Evolutionary conservation across 2,113 vertebrate genomes (phyloP).

Genomic region (Crotalus viridis): DNA sequence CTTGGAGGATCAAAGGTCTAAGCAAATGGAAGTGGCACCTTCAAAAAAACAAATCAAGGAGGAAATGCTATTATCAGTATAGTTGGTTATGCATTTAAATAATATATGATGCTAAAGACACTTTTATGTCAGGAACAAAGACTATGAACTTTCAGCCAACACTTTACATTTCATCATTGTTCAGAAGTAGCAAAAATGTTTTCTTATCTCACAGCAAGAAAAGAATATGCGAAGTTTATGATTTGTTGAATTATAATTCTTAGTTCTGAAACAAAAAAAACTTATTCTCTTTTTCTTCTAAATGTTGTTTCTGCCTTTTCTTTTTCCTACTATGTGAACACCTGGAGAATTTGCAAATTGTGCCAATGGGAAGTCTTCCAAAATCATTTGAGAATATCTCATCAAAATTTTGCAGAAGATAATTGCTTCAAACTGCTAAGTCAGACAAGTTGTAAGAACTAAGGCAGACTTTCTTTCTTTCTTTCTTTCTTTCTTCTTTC

Average conservation of each 20-base stretch:
- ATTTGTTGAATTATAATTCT: not conserved
- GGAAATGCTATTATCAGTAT: not conserved
- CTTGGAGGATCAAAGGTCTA: conserved; percentile 41
- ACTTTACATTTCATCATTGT: not conserved
- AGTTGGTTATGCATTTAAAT: not conserved
- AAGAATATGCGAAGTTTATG: not conserved
- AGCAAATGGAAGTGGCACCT: not conserved
- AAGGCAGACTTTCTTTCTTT: not conserved
- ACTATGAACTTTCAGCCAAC: not conserved
- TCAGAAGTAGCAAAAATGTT: not conserved
- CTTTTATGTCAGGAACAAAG: not conserved
- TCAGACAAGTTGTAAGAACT: not conserved
- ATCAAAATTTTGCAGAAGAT: conserved; percentile 5
- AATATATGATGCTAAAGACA: not conserved
- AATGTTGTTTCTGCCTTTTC: not conserved
- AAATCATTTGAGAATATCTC: not conserved
- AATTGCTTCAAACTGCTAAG: not conserved
- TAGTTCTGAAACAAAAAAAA: not conserved
- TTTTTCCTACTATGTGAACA: conserved; percentile 7
- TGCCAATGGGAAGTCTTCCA: conserved; percentile 24
- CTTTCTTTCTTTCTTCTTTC: not conserved
- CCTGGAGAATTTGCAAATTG: conserved; percentile 6
- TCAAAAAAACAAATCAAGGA: conserved; percentile 12
- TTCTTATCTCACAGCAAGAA: not conserved
- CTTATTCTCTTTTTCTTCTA: not conserved